These are phyloP conservation scores for Meloidogyne hapla DNA, from an alignment of 1,140 invertebrate genomes.

Conservation along the genomic window DNA sequence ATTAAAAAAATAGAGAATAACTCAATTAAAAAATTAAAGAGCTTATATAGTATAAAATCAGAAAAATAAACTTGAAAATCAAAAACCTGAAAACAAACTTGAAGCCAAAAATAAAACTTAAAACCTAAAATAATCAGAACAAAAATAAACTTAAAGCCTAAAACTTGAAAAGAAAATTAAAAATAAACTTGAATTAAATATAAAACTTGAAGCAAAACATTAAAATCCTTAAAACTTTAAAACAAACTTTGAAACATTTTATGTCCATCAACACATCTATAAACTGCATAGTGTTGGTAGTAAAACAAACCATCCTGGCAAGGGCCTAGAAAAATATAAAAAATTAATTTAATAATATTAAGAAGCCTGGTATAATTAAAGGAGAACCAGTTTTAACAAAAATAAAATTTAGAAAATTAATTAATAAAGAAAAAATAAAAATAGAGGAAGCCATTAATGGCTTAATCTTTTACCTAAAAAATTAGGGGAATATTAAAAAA, in stretches of 20 bases:
- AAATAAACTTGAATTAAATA: no score
- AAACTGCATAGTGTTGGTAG: not conserved
- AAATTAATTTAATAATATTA: not conserved
- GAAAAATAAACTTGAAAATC: no score
- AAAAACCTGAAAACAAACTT: no score
- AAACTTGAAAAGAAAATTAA: no score
- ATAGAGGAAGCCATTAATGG: not conserved
- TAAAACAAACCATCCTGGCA: not conserved
- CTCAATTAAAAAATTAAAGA: no score
- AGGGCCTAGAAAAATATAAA: not conserved
- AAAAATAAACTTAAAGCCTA: no score
- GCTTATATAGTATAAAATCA: no score
- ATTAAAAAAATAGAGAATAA: no score
- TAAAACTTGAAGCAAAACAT: no score
- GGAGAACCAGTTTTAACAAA: not conserved
- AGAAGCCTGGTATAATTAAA: not conserved
- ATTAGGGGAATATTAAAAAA: no score
- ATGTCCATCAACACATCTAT: not conserved
- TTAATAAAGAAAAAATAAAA: not conserved
- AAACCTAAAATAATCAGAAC: no score
- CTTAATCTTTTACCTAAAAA: not conserved
- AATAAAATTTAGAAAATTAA: not conserved
- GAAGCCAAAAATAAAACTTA: no score
- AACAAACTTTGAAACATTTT: constrained; percentile 2
- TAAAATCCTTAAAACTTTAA: not conserved